Base-by-base conservation (phyloP, 2,113 vertebrate species). In the Takifugu bimaculatus region DNA sequence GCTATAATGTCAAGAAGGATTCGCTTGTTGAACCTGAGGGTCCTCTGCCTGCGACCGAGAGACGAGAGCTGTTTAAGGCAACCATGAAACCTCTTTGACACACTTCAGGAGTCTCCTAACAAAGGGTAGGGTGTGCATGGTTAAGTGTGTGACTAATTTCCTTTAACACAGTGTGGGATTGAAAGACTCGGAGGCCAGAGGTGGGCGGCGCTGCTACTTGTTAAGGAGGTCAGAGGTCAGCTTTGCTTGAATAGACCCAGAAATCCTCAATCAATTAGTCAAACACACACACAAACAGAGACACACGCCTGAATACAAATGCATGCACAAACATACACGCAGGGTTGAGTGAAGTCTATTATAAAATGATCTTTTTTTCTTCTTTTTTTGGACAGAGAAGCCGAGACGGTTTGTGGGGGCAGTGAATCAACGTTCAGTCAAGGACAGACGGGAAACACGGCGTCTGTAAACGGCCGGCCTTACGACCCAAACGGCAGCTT, bases 181-280 rank as follows among this genome's bases (percentile, higher is more conserved):
- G 80, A 87, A 81, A 79, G 78, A 79, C 82, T 85, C 60, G 12
- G 62, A 66, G 78, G 74, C 76, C 58, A 76, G 55, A 66, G 62
- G 72, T 74, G 76, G 82, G 76, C 25, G 80, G 84, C 70, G 81
- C 72, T 57, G 74, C 75, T 72, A 54, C 82, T 88, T 89, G 85
- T 90, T 85, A 83, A 80, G 66, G 60, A 78, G 88, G 85, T 90
- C 86, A 88, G 68, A 75, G 89, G 88, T 90, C 84, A 78, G 52
- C n/a, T 59, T 63, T 58, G 68, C 78, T 63, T 86, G 79, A 90
- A 88, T 79, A 65, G 84, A 80, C 71, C 71, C 79, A 82, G 84
- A 85, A 84, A 87, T 83, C 79, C 74, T 72, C 84, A 89, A 88
- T 90, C 91, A 89, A 92, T 89, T 88, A 87, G 70, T 32, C 86